Base-by-base conservation (phyloP, 1,140 invertebrate species). In the Condylostylus longicornis region DNA sequence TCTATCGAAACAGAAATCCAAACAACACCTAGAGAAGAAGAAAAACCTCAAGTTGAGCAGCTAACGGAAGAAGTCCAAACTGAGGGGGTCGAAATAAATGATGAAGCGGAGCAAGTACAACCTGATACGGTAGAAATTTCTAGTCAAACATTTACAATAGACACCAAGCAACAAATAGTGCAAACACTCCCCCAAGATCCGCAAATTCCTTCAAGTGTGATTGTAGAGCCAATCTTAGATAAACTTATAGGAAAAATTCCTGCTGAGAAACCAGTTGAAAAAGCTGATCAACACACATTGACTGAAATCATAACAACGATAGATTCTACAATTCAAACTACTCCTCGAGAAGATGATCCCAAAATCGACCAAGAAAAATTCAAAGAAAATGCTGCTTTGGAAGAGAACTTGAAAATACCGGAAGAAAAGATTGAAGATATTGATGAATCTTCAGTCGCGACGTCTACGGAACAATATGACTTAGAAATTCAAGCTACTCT, bases 401-500 rank as follows among this genome's bases (percentile, higher is more conserved):
- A n/a, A n/a, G n/a, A n/a, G n/a, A n/a, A n/a, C n/a, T n/a, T n/a
- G n/a, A n/a, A n/a, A n/a, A n/a, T n/a, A 25, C 7, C n/a, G n/a
- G n/a, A n/a, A n/a, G 45, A 56, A 22, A 45, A 49, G 1, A 10
- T 31, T 10, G 21, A 29, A 0, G 42, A 51, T 0, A 34, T 50
- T 0, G 55, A 55, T 13, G 53, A 58, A 9, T 41, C 20, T 1
- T 58, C 54, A 1, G 19, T 54, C 0, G 3, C 30, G 4, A 35
- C 49, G 15, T 69, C 66, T 5, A 54, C 65, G 35, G 72, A 75
- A 44, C 70, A 70, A 4, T 76, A 71, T 41, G 72, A 76, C 54
- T 55, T 76, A 5, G 70, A 74, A 43, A 64, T 76, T 17, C 54
- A 67, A 47, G 69, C 72, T n/a, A 64, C 68, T 42, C 64, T 76